Evolutionary conservation across 2,113 vertebrate species (phyloP), one percentile per base, ranked within the genome.

Genomic region (Eidolon helvum): DNA sequence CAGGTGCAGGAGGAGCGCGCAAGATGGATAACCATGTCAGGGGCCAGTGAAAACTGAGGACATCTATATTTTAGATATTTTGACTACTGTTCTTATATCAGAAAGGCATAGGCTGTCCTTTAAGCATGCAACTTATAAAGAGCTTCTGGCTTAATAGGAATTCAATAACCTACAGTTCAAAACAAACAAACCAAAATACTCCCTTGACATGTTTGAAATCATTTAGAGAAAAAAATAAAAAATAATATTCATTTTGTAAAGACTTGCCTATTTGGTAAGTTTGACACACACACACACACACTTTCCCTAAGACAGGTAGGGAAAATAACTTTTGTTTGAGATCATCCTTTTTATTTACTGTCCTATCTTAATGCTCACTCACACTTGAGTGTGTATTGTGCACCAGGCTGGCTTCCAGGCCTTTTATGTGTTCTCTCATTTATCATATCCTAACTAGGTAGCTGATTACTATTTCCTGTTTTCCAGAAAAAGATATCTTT

Each of bases 91-190:
- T 79, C 24, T 63, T 35, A 65, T 12, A 69, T 7, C 40, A 83
- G 53, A 82, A 90, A 78, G 61, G 12, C 15, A 66, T 12, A 38
- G 45, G 5, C 7, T 50, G 33, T 65, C 15, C 30, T 91, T 61
- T 75, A 69, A 35, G 18, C 19, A n/a, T 33, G 7, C 21, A 84
- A 43, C 18, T 40, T 63, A 24, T 10, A 68, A 92, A 63, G 15
- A 69, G n/a, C 19, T 82, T 80, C 33, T 43, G 53, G 38, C 21
- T 90, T 86, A 71, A 87, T 1, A 93, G 11, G 40, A 86, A 90
- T 45, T 79, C 33, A 35, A 82, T 50, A 88, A 89, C 10, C 28
- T 45, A 53, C 38, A 66, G 35, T 7, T 43, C 2, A 93, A 92
- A 30, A 61, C 40, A 92, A 30, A 61, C 40, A 45, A 10, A 26